Percentiles rank a stretch among this genome's conserved stretches.
These are phyloP conservation scores for Venusia cambrica DNA, from an alignment of 2,888 invertebrate species.

Conservation along the genomic window DNA sequence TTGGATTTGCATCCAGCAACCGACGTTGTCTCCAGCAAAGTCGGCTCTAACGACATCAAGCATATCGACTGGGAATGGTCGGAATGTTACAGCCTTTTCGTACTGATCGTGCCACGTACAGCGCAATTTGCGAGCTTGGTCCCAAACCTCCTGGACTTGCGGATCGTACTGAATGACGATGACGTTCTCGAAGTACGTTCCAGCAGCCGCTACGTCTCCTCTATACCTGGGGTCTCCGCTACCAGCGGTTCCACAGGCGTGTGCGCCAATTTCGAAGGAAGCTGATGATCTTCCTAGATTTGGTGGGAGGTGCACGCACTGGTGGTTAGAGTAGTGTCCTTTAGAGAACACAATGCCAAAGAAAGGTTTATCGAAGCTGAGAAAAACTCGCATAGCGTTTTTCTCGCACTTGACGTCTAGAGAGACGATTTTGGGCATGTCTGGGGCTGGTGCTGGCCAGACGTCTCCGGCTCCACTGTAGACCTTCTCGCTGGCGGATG, in stretches of 20 bases:
- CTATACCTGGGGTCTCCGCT: slow-evolving; percentile 96
- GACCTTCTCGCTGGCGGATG: slow-evolving; percentile 82
- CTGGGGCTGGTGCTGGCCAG: slow-evolving; percentile 92
- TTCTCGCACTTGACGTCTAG: slow-evolving; percentile 97
- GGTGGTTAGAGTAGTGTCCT: slow-evolving; percentile 95
- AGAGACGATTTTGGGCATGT: slow-evolving; percentile 96
- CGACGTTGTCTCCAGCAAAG: slow-evolving; percentile 96
- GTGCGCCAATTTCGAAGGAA: slow-evolving; percentile 94
- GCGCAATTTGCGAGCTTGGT: slow-evolving; percentile 93
- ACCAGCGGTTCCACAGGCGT: slow-evolving; percentile 95
- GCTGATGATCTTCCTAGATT: slow-evolving; percentile 92
- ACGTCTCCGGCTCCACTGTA: slow-evolving; percentile 85
- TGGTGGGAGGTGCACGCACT: slow-evolving; percentile 94
- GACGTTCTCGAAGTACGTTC: slow-evolving; percentile 96
- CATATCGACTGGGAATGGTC: slow-evolving; percentile 97
- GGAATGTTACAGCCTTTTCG: slow-evolving; percentile 96
- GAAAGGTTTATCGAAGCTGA: slow-evolving; percentile 97
- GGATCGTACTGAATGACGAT: slow-evolving; percentile 96
- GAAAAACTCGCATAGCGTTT: slow-evolving; percentile 94
- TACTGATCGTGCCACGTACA: slow-evolving; percentile 98
- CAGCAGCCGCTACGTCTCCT: slow-evolving; percentile 93
- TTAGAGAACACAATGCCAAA: slow-evolving; percentile 97
- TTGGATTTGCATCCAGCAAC: slow-evolving; percentile 99
- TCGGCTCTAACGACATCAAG: slow-evolving; percentile 96
- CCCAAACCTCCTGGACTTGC: slow-evolving; percentile 97